These are phyloP conservation scores for Ctena decussata DNA, from an alignment of 2,888 invertebrate species.

Conservation along the genomic window DNA sequence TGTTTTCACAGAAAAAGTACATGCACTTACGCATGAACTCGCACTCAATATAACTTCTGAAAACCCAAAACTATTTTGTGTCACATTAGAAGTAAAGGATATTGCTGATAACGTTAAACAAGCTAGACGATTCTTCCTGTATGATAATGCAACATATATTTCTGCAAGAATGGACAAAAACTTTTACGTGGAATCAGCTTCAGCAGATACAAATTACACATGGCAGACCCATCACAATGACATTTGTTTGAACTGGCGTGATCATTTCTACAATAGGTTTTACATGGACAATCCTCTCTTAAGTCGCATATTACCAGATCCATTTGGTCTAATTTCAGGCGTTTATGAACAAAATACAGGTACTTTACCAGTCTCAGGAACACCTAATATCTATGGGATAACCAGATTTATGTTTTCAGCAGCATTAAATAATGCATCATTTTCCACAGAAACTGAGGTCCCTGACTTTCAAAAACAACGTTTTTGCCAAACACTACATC, in stretches of 20 bases:
- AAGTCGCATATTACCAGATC: constrained; percentile 42
- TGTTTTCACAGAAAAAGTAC: background rate
- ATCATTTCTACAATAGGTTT: constrained; percentile 54
- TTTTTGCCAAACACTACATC: constrained; percentile 35
- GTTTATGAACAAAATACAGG: constrained; percentile 66
- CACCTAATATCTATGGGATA: constrained; percentile 65
- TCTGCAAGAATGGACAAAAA: background rate
- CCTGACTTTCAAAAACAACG: constrained; percentile 54
- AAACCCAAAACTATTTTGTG: constrained; percentile 50
- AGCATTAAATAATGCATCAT: constrained; percentile 17
- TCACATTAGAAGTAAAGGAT: constrained; percentile 53
- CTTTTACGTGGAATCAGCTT: constrained; percentile 50
- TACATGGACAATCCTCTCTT: constrained; percentile 38
- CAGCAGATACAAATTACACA: constrained; percentile 26
- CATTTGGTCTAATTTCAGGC: constrained; percentile 42
- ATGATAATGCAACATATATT: constrained; percentile 54
- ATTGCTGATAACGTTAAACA: constrained; percentile 47
- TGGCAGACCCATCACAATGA: constrained; percentile 64
- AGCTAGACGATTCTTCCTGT: constrained; percentile 59
- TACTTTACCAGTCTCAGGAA: constrained; percentile 60
- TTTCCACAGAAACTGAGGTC: constrained; percentile 18
- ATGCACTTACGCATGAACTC: background rate
- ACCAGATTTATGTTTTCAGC: constrained; percentile 46
- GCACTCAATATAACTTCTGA: background rate
- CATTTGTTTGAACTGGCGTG: constrained; percentile 59